These are phyloP conservation scores for Lordiphosa andalusiaca DNA, from an alignment of 2,888 invertebrate genomes.

Conservation along the genomic window DNA sequence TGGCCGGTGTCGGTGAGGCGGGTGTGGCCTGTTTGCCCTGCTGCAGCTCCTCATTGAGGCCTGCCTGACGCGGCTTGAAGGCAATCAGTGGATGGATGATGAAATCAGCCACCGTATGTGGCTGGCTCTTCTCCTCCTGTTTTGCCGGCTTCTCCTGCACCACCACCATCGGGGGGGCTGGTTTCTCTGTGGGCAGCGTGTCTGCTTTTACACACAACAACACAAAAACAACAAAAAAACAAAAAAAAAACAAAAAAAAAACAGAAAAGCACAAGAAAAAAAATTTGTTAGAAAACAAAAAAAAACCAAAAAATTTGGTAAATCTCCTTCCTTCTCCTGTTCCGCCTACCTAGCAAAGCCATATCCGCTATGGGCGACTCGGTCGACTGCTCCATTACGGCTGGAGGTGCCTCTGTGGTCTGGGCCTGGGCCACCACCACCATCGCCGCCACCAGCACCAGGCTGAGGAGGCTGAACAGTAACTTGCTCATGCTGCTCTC, in stretches of 20 bases:
- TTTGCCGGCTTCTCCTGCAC: constrained; percentile 1
- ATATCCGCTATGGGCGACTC: constrained; percentile 73
- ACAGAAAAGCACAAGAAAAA: constrained; percentile 10
- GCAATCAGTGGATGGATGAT: constrained; percentile 76
- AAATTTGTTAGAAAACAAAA: constrained; percentile 25
- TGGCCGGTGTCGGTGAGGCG: constrained; percentile 30
- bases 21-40: constrained; percentile 58
- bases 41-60: constrained; percentile 43
- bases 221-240: not conserved
- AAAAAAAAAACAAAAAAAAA: not conserved
- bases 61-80: constrained; percentile 65
- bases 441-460: constrained; percentile 44
- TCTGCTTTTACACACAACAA: constrained; percentile 27
- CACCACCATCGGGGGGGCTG: constrained; percentile 27
- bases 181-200: constrained; percentile 57
- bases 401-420: constrained; percentile 29
- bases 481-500: constrained; percentile 43
- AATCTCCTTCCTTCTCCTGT: not conserved
- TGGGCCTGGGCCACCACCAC: constrained; percentile 37
- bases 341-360: constrained; percentile 70
- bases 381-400: constrained; percentile 60
- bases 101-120: constrained; percentile 76
- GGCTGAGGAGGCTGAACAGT: constrained; percentile 38
- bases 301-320: not conserved
- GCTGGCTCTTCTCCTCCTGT: constrained; percentile 30